Base-by-base conservation (phyloP, 2,113 vertebrate species). In the Arvicanthis niloticus region DNA sequence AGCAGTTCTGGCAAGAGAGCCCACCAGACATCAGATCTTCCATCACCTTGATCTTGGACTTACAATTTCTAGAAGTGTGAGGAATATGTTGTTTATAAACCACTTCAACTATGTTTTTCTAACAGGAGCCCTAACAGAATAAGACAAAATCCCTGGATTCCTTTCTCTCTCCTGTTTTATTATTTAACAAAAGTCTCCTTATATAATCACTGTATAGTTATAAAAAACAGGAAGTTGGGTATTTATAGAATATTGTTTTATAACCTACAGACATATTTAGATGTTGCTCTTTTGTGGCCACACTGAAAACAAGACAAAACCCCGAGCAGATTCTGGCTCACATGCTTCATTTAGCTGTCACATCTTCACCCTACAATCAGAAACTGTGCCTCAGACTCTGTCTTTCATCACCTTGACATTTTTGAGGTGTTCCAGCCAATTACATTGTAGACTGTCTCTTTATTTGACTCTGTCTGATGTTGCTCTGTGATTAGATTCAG, bases 331-430 rank as follows among this genome's bases (percentile, higher is more conserved):
- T 7, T n/a, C n/a, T 80, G 37, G 45, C 17, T 89, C 24, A 6
- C 2, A 16, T 10, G 73, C n/a, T 80, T 42, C 9, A 13, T 65
- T 73, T 40, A 80, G 22, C 21, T 86, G 72, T 86, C 56, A 87
- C 45, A 53, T 87, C 45, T 53, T 92, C 31, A 34, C 81, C 80
- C 10, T 5, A 15, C 11, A 31, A 37, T 72, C 56, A 48, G n/a
- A 51, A 75, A 89, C 29, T 29, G 34, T 11, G 6, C 45, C 70
- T 31, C 51, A 31, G 68, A 73, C 37, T 80, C 88, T 77, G 37
- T 85, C 85, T 89, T 92, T 94, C 42, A 92, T 92, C 62, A 77
- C 89, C 78, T 92, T 53, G 70, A 77, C 29, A 22, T 77, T 85
- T 96, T 37, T 58, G 48, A 78, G 77, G 60, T 34, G 51, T 84